Evolutionary conservation across 2,888 invertebrate species (phyloP).

Genomic region (Pediacus dermestoides): DNA sequence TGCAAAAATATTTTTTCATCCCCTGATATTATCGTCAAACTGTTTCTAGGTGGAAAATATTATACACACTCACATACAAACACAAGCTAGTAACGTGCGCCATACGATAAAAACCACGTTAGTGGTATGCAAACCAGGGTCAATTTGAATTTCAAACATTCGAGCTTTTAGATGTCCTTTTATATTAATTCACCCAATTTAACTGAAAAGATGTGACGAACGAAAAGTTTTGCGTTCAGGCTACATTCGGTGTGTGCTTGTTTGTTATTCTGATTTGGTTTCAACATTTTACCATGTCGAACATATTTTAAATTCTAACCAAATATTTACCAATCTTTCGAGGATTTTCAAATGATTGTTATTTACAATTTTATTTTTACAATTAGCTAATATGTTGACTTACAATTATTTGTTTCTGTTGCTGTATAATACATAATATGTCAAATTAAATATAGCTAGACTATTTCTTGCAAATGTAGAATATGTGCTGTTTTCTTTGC

Average conservation of each 20-base stretch:
- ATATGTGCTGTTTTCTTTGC: too few species aligned
- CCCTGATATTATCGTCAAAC: too few species aligned
- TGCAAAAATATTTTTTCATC: too few species aligned
- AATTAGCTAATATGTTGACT: slow-evolving; percentile 3
- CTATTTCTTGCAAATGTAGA: too few species aligned
- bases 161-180: slow-evolving; percentile 16
- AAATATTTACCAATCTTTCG: slow-evolving; percentile 4
- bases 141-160: slow-evolving; percentile 22
- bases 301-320: slow-evolving; percentile 4
- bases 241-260: slow-evolving; percentile 7
- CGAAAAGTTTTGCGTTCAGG: slow-evolving; percentile 8
- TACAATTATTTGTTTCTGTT: too few species aligned
- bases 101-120: slow-evolving; percentile 12
- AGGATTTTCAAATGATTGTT: too few species aligned
- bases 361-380: too few species aligned
- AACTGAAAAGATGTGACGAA: slow-evolving; percentile 14
- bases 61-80: neutral
- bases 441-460: too few species aligned
- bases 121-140: slow-evolving; percentile 19
- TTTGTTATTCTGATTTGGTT: slow-evolving; percentile 13
- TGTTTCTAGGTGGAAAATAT: neutral
- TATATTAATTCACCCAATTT: slow-evolving; percentile 21
- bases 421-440: too few species aligned
- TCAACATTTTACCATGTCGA: slow-evolving; percentile 9
- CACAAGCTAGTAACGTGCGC: slow-evolving; percentile 1